phyloP scores from a whole-genome alignment of 2,113 vertebrate genomes.

The Martes martes region DNA sequence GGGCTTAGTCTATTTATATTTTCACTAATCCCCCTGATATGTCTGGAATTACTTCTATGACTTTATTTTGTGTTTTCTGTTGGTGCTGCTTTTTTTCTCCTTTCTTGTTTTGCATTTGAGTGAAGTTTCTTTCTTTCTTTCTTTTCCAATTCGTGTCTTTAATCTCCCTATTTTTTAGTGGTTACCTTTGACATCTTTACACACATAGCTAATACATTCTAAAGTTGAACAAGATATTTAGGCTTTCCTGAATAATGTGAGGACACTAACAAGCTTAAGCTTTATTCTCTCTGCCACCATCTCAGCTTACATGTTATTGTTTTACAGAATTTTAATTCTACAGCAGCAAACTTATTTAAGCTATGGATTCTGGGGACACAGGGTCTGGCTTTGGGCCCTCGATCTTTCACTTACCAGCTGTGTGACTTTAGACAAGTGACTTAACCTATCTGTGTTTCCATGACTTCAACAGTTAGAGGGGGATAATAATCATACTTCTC shows the following conservation, averaged over 20 bases:
- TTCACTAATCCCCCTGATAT: not conserved
- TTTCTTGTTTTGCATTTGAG: not conserved
- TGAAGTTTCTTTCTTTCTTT: not conserved
- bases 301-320: not conserved
- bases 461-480: not conserved
- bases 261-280: not conserved
- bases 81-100: not conserved
- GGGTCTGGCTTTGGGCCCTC: not conserved
- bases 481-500: not conserved
- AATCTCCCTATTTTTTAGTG: not conserved
- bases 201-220: not conserved
- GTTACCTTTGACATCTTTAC: not conserved
- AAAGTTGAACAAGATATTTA: not conserved
- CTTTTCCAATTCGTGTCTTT: not conserved
- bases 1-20: not conserved
- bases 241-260: not conserved
- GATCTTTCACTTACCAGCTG: not conserved
- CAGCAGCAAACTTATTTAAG: not conserved
- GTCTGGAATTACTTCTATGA: not conserved
- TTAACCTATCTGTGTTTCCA: not conserved
- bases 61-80: not conserved
- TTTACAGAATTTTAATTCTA: not conserved
- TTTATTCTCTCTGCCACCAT: not conserved
- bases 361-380: not conserved
- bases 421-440: not conserved